Evolutionary conservation across 2,888 invertebrate species (phyloP).

Genomic region (Asteroscopus sphinx): DNA sequence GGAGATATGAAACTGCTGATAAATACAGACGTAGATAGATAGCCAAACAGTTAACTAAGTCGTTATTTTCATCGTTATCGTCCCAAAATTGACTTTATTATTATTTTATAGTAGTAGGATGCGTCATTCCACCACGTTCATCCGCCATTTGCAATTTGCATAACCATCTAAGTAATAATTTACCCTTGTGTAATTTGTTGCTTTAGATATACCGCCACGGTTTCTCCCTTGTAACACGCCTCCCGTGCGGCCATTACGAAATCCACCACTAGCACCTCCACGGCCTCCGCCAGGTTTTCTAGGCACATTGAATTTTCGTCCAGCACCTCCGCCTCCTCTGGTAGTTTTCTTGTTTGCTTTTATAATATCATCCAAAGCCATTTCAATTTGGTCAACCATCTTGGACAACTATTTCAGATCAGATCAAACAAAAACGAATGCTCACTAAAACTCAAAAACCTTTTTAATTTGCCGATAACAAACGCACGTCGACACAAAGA

Average conservation of each 20-base stretch:
- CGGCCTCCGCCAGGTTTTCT: slow-evolving; percentile 82
- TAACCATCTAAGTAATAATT: slow-evolving; percentile 80
- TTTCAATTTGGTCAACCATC: slow-evolving; percentile 98
- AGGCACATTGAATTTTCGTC: slow-evolving; percentile 83
- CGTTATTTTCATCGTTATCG: slow-evolving; percentile 39
- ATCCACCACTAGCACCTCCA: slow-evolving; percentile 74
- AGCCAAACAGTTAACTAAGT: slow-evolving; percentile 49
- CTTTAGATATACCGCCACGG: slow-evolving; percentile 92
- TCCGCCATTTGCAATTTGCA: slow-evolving; percentile 86
- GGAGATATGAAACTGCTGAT: slow-evolving; percentile 37
- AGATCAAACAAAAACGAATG: background rate
- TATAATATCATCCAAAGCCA: slow-evolving; percentile 99
- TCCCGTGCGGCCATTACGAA: slow-evolving; percentile 88
- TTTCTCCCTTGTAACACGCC: slow-evolving; percentile 92
- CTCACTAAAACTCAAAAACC: too few relatives aligned
- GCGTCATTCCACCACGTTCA: slow-evolving; percentile 80
- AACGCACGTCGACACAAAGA: too few relatives aligned
- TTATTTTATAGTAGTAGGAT: too few relatives aligned
- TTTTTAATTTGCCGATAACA: too few relatives aligned
- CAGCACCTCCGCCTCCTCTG: slow-evolving; percentile 89
- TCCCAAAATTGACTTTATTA: slow-evolving; percentile 39
- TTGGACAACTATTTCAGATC: slow-evolving; percentile 2
- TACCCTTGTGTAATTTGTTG: slow-evolving; percentile 92
- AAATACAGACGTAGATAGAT: slow-evolving; percentile 45
- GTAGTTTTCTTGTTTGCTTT: slow-evolving; percentile 95